These are phyloP conservation scores for Delichon dasypus DNA, from an alignment of 2,797 vertebrate genomes.

Conservation along the genomic window DNA sequence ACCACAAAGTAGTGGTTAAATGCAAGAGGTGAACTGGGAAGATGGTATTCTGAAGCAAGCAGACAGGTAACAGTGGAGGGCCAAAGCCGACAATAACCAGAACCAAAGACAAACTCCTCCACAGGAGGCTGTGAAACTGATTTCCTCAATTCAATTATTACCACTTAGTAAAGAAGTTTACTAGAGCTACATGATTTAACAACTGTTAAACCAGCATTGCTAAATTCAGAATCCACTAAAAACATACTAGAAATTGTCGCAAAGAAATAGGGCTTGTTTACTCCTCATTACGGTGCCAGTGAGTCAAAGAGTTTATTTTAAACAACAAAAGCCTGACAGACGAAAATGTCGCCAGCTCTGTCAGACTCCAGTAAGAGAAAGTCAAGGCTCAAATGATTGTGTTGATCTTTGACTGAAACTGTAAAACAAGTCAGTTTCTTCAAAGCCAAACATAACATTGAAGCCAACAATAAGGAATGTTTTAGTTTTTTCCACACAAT, in stretches of 20 bases:
- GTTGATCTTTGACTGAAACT: constrained; percentile 49
- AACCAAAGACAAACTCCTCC: neutral
- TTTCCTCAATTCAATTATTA: neutral
- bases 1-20: neutral
- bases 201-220: neutral
- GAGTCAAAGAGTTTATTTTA: constrained; percentile 34
- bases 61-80: neutral
- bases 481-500: neutral
- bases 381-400: constrained; percentile 37
- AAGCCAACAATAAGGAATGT: neutral
- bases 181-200: neutral
- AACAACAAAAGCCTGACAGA: constrained; percentile 56
- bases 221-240: constrained; percentile 22
- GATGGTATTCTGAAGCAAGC: neutral
- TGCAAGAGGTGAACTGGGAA: neutral
- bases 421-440: constrained; percentile 48
- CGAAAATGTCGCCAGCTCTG: neutral
- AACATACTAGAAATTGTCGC: constrained; percentile 13
- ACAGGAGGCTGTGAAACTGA: neutral
- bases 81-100: neutral
- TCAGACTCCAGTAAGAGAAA: constrained; percentile 38
- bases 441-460: constrained; percentile 23
- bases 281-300: constrained; percentile 32
- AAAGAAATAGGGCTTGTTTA: constrained; percentile 52
- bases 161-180: neutral